These are phyloP conservation scores for Muscidifurax raptorellus DNA, from an alignment of 1,140 invertebrate species.

Conservation along the genomic window DNA sequence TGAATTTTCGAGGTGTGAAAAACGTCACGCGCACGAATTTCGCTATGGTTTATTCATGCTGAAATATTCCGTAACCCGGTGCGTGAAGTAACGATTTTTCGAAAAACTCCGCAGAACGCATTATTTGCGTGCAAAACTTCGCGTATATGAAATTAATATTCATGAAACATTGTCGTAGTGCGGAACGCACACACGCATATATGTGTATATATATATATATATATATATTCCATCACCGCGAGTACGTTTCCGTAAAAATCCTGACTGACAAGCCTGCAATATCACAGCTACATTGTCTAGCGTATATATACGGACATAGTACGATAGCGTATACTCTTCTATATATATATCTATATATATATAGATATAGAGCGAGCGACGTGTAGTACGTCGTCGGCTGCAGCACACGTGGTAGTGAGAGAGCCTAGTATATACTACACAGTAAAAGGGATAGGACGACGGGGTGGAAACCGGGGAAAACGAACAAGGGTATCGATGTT, in stretches of 20 bases:
- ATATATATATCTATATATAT: neutral
- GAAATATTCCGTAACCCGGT: too few species aligned
- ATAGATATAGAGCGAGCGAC: neutral
- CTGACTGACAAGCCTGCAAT: neutral
- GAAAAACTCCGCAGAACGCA: too few species aligned
- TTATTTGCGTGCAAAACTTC: neutral
- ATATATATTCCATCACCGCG: too few species aligned
- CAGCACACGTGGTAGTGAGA: constrained; percentile 9
- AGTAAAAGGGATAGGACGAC: neutral
- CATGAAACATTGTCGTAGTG: neutral
- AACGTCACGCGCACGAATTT: too few species aligned
- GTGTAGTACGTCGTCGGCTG: neutral
- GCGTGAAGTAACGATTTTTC: too few species aligned
- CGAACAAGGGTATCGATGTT: constrained; percentile 49
- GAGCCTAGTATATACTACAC: neutral
- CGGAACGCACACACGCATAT: too few species aligned
- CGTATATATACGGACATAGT: neutral
- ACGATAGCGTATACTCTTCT: neutral
- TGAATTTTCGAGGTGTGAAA: neutral
- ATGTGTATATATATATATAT: too few species aligned
- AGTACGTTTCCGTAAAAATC: neutral
- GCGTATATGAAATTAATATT: too few species aligned
- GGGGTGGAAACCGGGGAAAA: constrained; percentile 31
- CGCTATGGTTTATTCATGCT: too few species aligned
- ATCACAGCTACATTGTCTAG: neutral